phyloP scores from a whole-genome alignment of 1,140 invertebrate genomes.

The Sminthurides bifidus region DNA sequence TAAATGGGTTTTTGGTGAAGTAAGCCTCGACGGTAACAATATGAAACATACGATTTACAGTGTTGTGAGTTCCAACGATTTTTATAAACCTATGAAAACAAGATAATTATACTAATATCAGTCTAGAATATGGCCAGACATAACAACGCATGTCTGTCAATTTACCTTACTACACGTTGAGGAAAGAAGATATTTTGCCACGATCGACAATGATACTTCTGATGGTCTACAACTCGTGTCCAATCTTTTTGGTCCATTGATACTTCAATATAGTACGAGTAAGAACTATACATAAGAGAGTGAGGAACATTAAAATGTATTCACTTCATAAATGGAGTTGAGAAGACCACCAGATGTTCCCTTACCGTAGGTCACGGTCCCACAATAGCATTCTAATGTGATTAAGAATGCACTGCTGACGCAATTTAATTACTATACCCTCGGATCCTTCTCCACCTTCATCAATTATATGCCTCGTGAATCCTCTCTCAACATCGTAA shows the following conservation, averaged over 20 bases:
- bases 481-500: conserved; percentile 85
- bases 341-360: background rate
- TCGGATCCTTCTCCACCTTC: conserved; percentile 52
- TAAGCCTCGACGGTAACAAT: conserved; percentile 81
- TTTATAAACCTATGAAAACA: conserved; percentile 54
- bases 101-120: conserved; percentile 10
- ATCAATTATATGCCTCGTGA: conserved; percentile 83
- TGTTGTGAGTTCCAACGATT: conserved; percentile 89
- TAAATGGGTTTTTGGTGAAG: conserved; percentile 61
- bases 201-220: conserved; percentile 79
- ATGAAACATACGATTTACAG: conserved; percentile 91
- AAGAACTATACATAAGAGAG: conserved; percentile 51
- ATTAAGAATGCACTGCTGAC: conserved; percentile 81
- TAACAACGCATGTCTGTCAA: too few relatives aligned
- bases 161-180: conserved; percentile 58
- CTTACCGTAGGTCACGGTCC: conserved; percentile 77
- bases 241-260: conserved; percentile 94
- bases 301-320: background rate
- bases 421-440: conserved; percentile 78
- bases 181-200: conserved; percentile 94
- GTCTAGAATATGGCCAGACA: too few relatives aligned
- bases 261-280: conserved; percentile 93
- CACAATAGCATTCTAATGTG: conserved; percentile 83
- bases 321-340: background rate
- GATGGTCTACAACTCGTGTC: conserved; percentile 83